These are phyloP conservation scores for Plemyria rubiginata DNA, from an alignment of 2,888 invertebrate species.

Conservation along the genomic window DNA sequence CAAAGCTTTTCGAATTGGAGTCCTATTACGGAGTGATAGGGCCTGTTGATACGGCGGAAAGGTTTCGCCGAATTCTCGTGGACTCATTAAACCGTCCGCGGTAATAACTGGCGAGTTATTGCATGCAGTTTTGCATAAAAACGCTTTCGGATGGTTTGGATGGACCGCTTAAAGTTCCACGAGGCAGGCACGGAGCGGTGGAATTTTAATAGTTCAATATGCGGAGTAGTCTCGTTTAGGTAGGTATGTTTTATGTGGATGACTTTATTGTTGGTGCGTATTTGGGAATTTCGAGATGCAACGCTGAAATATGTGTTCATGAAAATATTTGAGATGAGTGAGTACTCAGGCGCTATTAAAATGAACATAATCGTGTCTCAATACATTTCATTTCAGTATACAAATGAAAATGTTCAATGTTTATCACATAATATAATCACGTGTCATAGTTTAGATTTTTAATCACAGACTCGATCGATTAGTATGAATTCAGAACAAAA, in stretches of 20 bases:
- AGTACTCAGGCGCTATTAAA: too few species aligned
- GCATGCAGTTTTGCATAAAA: constrained; percentile 76
- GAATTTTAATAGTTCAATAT: constrained; percentile 74
- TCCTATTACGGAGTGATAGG: constrained; percentile 14
- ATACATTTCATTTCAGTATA: too few species aligned
- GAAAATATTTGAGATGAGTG: not conserved
- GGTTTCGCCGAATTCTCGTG: constrained; percentile 49
- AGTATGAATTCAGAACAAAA: too few species aligned
- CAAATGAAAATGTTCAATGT: too few species aligned
- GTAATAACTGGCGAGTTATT: constrained; percentile 63
- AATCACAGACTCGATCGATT: too few species aligned
- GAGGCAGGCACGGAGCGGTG: constrained; percentile 32
- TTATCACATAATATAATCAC: too few species aligned
- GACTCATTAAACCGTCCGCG: constrained; percentile 61
- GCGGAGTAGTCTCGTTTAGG: constrained; percentile 46
- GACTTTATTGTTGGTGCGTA: constrained; percentile 47
- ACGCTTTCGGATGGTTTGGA: constrained; percentile 40
- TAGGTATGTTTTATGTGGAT: constrained; percentile 37
- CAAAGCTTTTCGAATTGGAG: constrained; percentile 12
- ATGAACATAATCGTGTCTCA: too few species aligned
- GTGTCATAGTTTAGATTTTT: too few species aligned
- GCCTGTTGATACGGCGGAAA: constrained; percentile 6
- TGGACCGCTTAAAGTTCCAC: constrained; percentile 37
- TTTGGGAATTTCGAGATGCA: constrained; percentile 6
- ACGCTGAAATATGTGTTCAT: constrained; percentile 11